Conservation (phyloP, 2,113 vertebrate species). For the Lycaon pictus region DNA sequence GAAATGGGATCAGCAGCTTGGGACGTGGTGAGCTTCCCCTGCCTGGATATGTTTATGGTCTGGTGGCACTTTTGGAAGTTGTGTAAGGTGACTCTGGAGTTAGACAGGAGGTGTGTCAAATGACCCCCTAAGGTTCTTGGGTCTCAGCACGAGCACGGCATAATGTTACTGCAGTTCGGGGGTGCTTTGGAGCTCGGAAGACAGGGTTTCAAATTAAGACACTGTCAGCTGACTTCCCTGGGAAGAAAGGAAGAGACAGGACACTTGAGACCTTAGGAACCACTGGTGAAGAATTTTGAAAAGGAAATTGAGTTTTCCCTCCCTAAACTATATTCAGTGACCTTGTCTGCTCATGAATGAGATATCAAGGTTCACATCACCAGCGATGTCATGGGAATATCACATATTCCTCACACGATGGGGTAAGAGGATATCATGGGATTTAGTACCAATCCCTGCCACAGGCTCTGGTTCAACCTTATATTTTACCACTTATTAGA, state of each 20-base stretch:
- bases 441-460: not conserved
- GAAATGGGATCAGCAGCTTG: not conserved
- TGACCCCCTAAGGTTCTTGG: not conserved
- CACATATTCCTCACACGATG: not conserved
- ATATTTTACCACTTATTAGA: not conserved
- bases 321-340: not conserved
- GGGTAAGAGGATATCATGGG: not conserved
- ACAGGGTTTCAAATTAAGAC: not conserved
- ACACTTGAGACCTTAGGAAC: not conserved
- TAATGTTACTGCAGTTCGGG: not conserved
- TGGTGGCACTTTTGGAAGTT: not conserved
- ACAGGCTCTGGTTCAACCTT: not conserved
- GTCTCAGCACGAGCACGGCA: not conserved
- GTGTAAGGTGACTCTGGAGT: not conserved
- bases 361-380: not conserved
- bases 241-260: not conserved
- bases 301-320: not conserved
- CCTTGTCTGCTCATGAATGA: not conserved
- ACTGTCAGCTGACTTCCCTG: not conserved
- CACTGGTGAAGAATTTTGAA: not conserved
- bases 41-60: not conserved
- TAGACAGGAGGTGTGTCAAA: not conserved
- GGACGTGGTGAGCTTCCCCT: not conserved
- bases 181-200: not conserved
- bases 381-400: not conserved